phyloP scores from a whole-genome alignment of 2,888 invertebrate genomes.

The Coenonympha glycerion region DNA sequence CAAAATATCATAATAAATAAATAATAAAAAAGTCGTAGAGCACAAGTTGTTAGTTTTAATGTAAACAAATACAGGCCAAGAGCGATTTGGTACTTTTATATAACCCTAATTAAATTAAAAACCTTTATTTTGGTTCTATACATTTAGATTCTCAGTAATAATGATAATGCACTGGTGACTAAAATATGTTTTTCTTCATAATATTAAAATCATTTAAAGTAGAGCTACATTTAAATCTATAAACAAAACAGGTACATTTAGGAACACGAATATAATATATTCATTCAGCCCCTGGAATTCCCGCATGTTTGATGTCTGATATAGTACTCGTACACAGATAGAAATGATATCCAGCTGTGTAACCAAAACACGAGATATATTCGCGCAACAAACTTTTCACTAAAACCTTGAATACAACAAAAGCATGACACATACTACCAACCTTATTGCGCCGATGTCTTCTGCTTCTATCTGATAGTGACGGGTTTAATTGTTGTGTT shows the following conservation, averaged over 20 bases:
- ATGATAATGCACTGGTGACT: too few relatives aligned
- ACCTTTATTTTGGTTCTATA: too few relatives aligned
- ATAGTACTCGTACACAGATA: background rate
- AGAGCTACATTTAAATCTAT: background rate
- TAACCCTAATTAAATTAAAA: too few relatives aligned
- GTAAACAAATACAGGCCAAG: too few relatives aligned
- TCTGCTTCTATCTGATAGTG: conserved; percentile 12
- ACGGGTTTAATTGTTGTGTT: conserved; percentile 37
- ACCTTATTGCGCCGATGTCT: conserved; percentile 18
- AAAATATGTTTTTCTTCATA: too few relatives aligned
- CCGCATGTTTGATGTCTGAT: background rate
- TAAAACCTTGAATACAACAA: background rate
- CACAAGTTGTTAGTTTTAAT: too few relatives aligned
- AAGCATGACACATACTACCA: conserved; percentile 3
- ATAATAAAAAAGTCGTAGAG: too few relatives aligned
- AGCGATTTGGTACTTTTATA: too few relatives aligned
- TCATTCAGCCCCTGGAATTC: background rate
- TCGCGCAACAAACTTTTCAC: background rate
- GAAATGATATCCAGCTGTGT: background rate
- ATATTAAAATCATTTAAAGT: too few relatives aligned
- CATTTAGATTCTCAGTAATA: too few relatives aligned
- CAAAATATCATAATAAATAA: too few relatives aligned
- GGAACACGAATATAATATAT: background rate
- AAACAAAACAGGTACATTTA: too few relatives aligned
- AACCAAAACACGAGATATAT: background rate